phyloP scores from a whole-genome alignment of 2,113 vertebrate species.

The Engraulis encrasicolus region DNA sequence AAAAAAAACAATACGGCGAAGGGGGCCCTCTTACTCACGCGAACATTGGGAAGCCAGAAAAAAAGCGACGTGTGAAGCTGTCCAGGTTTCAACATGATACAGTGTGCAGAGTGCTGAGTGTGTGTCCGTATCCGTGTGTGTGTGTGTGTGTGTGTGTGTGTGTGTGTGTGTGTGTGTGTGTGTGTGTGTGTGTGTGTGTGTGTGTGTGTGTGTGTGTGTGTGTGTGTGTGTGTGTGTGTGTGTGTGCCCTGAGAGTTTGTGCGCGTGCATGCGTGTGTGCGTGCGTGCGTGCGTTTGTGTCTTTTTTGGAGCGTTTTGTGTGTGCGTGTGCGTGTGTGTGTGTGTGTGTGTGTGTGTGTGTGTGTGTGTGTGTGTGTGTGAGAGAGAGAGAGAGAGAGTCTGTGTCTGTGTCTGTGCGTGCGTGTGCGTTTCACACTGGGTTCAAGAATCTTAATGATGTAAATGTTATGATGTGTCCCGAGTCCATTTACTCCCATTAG shows the following conservation, averaged over 20 bases:
- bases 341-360: neutral
- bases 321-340: neutral
- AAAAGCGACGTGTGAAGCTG: slow-evolving; percentile 10
- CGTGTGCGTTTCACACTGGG: neutral
- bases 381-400: neutral
- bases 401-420: neutral
- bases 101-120: neutral
- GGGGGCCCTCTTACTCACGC: slow-evolving; percentile 2
- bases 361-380: neutral
- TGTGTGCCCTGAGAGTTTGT: neutral
- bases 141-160: neutral
- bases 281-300: neutral
- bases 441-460: no score
- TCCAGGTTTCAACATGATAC: slow-evolving; percentile 21
- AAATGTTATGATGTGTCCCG: no score
- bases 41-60: slow-evolving; percentile 9
- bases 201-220: neutral
- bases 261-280: neutral
- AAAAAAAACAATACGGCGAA: neutral
- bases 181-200: neutral
- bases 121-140: neutral
- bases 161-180: neutral
- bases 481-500: no score
- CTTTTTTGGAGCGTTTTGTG: neutral
- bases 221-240: neutral